A percentile compares a stretch with the other conserved stretches of the same genome.
Conservation (phyloP, 2,888 invertebrate genomes). For the Bimastos eiseni region DNA sequence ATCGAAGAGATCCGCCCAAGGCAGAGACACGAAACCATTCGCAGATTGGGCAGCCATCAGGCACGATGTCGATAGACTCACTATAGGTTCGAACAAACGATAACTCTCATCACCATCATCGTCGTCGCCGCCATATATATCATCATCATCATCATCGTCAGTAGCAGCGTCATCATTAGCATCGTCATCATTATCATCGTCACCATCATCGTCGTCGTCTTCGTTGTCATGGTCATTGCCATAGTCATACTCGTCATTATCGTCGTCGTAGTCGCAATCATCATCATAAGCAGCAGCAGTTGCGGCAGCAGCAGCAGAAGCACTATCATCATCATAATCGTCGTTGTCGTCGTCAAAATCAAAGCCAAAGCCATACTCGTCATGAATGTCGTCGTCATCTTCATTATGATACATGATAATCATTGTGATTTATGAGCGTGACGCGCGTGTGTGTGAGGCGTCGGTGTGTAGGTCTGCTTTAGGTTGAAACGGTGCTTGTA, state of each 20-base stretch:
- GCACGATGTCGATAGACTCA: constrained; percentile 51
- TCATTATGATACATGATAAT: too few relatives aligned
- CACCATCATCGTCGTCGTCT: not conserved
- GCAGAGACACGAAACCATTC: constrained; percentile 50
- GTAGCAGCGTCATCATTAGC: too few relatives aligned
- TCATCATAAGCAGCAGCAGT: too few relatives aligned
- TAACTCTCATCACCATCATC: not conserved
- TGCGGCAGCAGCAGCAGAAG: not conserved
- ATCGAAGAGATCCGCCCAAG: constrained; percentile 38
- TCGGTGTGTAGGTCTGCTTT: too few relatives aligned
- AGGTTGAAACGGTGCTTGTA: too few relatives aligned
- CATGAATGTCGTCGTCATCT: too few relatives aligned
- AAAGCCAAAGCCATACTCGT: too few relatives aligned
- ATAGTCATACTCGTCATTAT: not conserved
- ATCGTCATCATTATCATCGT: not conserved
- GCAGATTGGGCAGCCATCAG: constrained; percentile 56
- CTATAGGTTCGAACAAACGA: constrained; percentile 48
- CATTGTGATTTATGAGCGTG: too few relatives aligned
- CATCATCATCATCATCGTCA: not conserved
- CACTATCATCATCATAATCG: not conserved
- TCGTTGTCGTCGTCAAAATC: too few relatives aligned
- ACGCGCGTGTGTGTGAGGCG: too few relatives aligned
- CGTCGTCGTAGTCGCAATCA: not conserved
- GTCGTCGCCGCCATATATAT: too few relatives aligned
- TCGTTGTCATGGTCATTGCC: not conserved